Conservation (phyloP, 2,888 invertebrate species). For the Emmelina monodactyla region DNA sequence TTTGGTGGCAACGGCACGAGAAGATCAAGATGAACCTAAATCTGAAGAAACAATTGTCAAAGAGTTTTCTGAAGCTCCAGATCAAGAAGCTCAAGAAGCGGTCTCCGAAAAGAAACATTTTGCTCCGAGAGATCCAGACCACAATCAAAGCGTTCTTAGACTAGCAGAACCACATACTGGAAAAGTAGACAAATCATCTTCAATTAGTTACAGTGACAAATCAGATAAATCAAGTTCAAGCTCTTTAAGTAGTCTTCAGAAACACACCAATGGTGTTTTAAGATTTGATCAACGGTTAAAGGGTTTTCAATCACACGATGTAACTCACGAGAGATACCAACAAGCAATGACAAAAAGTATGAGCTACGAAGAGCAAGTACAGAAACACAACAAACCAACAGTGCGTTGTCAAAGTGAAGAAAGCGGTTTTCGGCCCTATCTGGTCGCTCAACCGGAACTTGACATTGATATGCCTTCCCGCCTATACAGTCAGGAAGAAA, state of each 20-base stretch:
- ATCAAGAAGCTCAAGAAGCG: constrained; percentile 27
- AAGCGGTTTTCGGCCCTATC: constrained; percentile 49
- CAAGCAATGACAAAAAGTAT: constrained; percentile 56
- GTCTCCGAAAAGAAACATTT: constrained; percentile 25
- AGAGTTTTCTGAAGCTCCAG: constrained; percentile 25
- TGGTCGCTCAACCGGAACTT: constrained; percentile 53
- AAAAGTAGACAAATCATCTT: constrained; percentile 53
- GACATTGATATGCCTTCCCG: constrained; percentile 65
- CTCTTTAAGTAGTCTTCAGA: constrained; percentile 56
- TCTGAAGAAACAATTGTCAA: constrained; percentile 55
- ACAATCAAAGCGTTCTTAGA: constrained; percentile 37
- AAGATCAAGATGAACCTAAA: constrained; percentile 52
- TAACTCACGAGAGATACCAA: constrained; percentile 38
- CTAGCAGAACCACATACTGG: constrained; percentile 35
- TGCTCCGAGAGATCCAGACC: constrained; percentile 28
- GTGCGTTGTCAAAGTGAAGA: constrained; percentile 70
- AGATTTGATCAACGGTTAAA: constrained; percentile 45
- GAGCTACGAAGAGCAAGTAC: constrained; percentile 53
- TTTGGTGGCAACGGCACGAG: constrained; percentile 69
- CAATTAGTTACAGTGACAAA: constrained; percentile 59
- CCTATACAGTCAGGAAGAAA: constrained; percentile 69
- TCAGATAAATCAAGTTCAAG: constrained; percentile 63
- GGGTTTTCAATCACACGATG: constrained; percentile 33
- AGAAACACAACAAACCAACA: constrained; percentile 55
- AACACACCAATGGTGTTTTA: constrained; percentile 44